A percentile compares a stretch with the other conserved stretches of the same genome.
Conservation (phyloP, 2,113 vertebrate genomes). For the Thomomys bottae region DNA sequence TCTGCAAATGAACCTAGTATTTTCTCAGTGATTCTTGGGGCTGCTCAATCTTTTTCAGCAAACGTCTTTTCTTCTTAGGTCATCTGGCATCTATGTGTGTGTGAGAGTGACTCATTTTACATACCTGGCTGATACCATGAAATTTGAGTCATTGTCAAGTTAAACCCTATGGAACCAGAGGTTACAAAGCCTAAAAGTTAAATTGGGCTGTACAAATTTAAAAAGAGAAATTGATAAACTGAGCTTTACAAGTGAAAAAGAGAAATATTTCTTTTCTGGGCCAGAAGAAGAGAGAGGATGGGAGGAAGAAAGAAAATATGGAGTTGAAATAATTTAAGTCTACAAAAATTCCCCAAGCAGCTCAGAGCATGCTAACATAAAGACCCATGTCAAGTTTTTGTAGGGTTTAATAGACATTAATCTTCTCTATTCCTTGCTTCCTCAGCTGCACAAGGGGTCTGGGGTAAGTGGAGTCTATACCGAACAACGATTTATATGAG, state of each 20-base stretch:
- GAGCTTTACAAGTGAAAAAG: neutral
- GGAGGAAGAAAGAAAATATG: neutral
- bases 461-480: neutral
- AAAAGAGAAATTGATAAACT: neutral
- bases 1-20: neutral
- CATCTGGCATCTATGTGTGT: neutral
- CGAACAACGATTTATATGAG: neutral
- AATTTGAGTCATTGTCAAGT: neutral
- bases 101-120: slow-evolving; percentile 27
- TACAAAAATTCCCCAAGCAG: neutral
- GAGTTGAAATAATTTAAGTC: neutral
- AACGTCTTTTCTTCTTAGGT: neutral
- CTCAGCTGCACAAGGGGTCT: neutral
- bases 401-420: neutral
- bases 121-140: neutral
- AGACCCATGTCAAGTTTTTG: neutral
- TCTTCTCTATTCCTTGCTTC: neutral
- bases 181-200: neutral
- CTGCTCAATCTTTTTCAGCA: neutral
- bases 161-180: neutral
- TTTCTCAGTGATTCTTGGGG: neutral
- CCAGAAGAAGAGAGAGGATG: neutral
- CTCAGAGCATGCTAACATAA: neutral
- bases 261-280: neutral
- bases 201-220: neutral